Evolutionary conservation across 1,140 invertebrate species (phyloP).

Genomic region (Paraescarpia echinospica): DNA sequence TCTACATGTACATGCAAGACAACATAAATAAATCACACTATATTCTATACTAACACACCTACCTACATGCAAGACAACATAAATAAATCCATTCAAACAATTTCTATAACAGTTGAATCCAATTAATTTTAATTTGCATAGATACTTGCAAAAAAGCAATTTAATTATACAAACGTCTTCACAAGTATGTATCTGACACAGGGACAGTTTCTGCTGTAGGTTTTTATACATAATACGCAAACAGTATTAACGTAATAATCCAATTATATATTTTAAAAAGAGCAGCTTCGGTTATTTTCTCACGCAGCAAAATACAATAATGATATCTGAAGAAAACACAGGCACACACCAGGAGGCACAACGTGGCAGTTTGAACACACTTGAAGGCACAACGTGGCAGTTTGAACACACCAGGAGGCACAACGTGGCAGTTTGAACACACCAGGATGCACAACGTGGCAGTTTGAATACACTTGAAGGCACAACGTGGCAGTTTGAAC

Average conservation of each 20-base stretch:
- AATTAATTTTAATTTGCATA: background rate
- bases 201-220: background rate
- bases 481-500: too few relatives aligned
- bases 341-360: background rate
- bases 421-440: too few relatives aligned
- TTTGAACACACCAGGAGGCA: too few relatives aligned
- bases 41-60: background rate
- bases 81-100: background rate
- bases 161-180: background rate
- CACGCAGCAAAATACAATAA: background rate
- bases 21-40: too few relatives aligned
- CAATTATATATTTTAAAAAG: background rate
- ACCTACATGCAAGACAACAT: background rate
- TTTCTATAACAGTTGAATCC: background rate
- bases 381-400: background rate
- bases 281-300: background rate
- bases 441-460: too few relatives aligned
- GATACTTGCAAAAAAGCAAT: conserved; percentile 19
- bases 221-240: background rate
- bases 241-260: background rate
- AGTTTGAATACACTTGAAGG: too few relatives aligned
- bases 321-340: background rate
- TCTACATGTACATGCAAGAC: too few relatives aligned
- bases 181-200: background rate
- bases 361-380: background rate